Base-by-base conservation (phyloP, 37 sponge, comb jelly and placozoan genomes). In the Corticium candelabrum region DNA sequence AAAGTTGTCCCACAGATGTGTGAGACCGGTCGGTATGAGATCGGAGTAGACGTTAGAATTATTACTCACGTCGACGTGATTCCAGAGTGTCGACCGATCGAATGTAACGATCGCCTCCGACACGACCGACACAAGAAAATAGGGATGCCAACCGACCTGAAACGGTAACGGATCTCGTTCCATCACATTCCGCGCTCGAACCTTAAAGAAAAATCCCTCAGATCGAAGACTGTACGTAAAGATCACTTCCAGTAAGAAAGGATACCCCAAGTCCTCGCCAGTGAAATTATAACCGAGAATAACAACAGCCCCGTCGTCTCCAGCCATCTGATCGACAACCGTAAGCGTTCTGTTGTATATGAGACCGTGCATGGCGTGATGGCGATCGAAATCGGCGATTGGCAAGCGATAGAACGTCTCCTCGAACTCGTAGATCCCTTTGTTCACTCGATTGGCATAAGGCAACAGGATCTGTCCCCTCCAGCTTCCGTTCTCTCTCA, bases 81-180 rank as follows among this genome's bases (percentile, higher is more conserved):
- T 78, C 87, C 87, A 90, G 0, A 37, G 21, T 1, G 85, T 74
- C 40, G 77, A 81, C 38, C 36, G 72, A 72, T 86, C 84, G 62
- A 90, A 78, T 1, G 79, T 75, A 0, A 90, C 79, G 11, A 75
- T 36, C 3, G 91, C 67, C 29, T 50, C 43, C 68, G 84, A 86
- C 7, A 79, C 41, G 4, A 7, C 21, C 0, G 87, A 70, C 35
- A 85, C 85, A 31, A 38, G 67, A 50, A 90, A 87, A 36, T 90
- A 90, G 0, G 91, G 91, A 39, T 90, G 91, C 91, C 91, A 90
- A 27, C 91, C 91, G 36, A 87, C 77, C 32, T 84, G 84, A 62
- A 90, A 43, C 1, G 87, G 87, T 36, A 90, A 40, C 34, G 91
- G 91, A 3, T 32, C 30, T 5, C 37, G 3, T 27, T 41, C 83